Evolutionary conservation across 2,113 vertebrate genomes (phyloP), one percentile per base, ranked within the genome.

Genomic region (Sturnira hondurensis): DNA sequence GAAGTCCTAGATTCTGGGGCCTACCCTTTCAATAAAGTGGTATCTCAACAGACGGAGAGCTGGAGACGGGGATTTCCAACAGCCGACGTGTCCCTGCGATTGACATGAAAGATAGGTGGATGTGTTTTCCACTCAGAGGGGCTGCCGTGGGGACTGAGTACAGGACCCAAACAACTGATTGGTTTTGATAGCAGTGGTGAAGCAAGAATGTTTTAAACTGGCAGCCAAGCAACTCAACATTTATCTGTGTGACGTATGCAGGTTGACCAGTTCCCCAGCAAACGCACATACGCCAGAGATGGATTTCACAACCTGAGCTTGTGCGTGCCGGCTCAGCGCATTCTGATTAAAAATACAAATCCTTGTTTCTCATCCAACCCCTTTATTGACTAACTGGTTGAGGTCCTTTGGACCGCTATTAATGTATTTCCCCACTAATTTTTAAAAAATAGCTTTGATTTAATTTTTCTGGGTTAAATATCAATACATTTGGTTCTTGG

Each of bases 131-230:
- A 10, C 50, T 45, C 12, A 1, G 9, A 56, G 24, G 15, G 33
- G 1, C 52, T 36, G 7, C 33, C 5, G 17, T 1, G 43, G n/a
- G 28, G 0, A 47, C 12, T 3, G 9, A 83, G 54, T 4, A 31
- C 1, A 45, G 26, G 47, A 13, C 43, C 70, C 3, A 43, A 12
- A 12, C 26, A 16, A 16, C 17, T 14, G 17, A 36, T 20, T 47
- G 61, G n/a, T 38, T 45, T 82, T 68, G 31, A 50, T 0, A 19
- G 38, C 13, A 31, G 45, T 24, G 41, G 68, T 13, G 26, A 92
- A 81, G 24, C 31, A 26, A 81, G 31, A 41, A 20, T 15, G 9
- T 28, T 83, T 76, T 77, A 45, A 82, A 26, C 67, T 45, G 11
- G 54, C 7, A 20, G 24, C 65, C 45, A 36, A 73, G 43, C n/a